Percentiles rank a stretch among this genome's conserved stretches.
Evolutionary conservation across 2,888 invertebrate species (phyloP).

Genomic region (Ecdyonurus torrentis): DNA sequence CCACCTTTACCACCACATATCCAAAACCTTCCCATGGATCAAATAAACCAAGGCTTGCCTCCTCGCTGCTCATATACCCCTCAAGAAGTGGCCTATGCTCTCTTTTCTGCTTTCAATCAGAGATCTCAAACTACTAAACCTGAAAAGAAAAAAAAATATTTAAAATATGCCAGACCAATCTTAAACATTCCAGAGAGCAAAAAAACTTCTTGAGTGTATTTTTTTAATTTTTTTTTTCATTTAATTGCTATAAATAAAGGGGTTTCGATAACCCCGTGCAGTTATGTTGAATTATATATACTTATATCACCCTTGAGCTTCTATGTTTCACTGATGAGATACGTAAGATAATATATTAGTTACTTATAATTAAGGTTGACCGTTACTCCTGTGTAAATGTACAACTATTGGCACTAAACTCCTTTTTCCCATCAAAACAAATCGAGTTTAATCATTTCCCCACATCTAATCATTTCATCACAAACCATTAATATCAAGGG

Average conservation of each 20-base stretch:
- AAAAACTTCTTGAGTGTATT: not conserved
- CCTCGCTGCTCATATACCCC: conserved; percentile 10
- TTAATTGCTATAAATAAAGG: not conserved
- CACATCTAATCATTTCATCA: not conserved
- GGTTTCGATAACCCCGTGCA: too few species aligned
- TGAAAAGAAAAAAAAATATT: not conserved
- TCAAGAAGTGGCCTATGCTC: conserved; percentile 10
- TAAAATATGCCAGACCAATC: not conserved
- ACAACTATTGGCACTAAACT: not conserved
- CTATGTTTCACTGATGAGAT: too few species aligned
- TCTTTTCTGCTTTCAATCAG: conserved; percentile 9
- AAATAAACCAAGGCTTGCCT: too few species aligned
- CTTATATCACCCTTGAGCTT: not conserved
- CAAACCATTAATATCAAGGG: too few species aligned
- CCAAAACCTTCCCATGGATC: too few species aligned
- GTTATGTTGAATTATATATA: not conserved
- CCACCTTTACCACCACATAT: not conserved
- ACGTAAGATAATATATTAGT: too few species aligned
- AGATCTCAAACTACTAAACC: not conserved
- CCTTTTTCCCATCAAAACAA: not conserved
- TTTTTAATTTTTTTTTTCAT: too few species aligned
- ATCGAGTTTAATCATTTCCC: not conserved
- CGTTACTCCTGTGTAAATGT: not conserved
- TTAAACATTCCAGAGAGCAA: not conserved
- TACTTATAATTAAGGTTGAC: not conserved